Base-by-base conservation (phyloP, 1,140 invertebrate species). In the Drosophila setifemur region DNA sequence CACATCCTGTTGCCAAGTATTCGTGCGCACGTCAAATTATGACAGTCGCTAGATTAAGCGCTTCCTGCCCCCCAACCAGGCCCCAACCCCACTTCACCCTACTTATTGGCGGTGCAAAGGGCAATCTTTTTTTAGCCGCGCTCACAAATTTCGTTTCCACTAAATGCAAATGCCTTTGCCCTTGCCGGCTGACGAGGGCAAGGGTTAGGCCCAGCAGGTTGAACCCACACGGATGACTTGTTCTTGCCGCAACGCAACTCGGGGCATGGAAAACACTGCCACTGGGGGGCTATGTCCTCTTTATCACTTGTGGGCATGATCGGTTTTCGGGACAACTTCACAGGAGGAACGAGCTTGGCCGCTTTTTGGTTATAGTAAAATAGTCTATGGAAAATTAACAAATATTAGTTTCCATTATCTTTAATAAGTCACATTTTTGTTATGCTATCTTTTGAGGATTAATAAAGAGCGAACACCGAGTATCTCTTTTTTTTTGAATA, bases 1-100 rank as follows among this genome's bases (percentile, higher is more conserved):
- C 45, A 29, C 45, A 64, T 52, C 60, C 33, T 53, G 31, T 68
- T 28, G 33, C 26, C 29, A 52, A 42, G 45, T 42, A 71, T 72
- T 53, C 45, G 37, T 53, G 73, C 50, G 55, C 73, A 64, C 83
- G 71, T 81, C 72, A 86, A 86, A 86, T 81, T 73, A 73, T 73
- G 71, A 73, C 71, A 73, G 69, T 57, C 70, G 71, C 69, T 64
- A 53, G 70, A 73, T 73, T 73, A 73, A 64, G 57, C 70, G 63
- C 58, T 70, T 67, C 69, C 67, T 63, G 40, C 60, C 25, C n/a
- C 33, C 25, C 26, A 21, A 14, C 16, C 16, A 37, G 8, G 2
- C 12, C 35, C 12, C 39, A 16, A 31, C 48, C 31, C 48, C 31
- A 48, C 31, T 31, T 35, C 74, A 75, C 26, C 75, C 70, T 18